A percentile compares a stretch with the other conserved stretches of the same genome.
These are phyloP conservation scores for Pasiphila rectangulata DNA, from an alignment of 2,888 invertebrate species.

Conservation along the genomic window DNA sequence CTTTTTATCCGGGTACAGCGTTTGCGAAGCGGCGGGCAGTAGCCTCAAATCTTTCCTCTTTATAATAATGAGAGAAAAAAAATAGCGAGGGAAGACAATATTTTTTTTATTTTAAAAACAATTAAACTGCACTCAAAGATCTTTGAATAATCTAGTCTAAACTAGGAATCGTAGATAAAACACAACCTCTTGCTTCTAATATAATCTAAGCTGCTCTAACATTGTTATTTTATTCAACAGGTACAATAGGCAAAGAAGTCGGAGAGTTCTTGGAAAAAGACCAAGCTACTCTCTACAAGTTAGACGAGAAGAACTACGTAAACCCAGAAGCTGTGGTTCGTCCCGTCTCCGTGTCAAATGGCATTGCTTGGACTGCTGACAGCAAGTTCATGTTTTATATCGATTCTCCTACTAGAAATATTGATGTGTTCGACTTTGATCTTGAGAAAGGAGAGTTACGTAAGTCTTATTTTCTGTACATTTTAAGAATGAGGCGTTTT, in stretches of 20 bases:
- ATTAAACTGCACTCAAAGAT: too few species aligned
- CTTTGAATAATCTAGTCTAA: too few species aligned
- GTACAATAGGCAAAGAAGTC: constrained; percentile 83
- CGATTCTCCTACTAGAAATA: constrained; percentile 84
- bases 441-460: constrained; percentile 79
- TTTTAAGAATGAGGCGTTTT: too few species aligned
- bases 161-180: too few species aligned
- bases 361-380: constrained; percentile 87
- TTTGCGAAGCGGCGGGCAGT: too few species aligned
- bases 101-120: too few species aligned
- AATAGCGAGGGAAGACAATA: too few species aligned
- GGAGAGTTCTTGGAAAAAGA: constrained; percentile 66
- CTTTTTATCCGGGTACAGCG: too few species aligned
- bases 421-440: constrained; percentile 87
- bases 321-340: constrained; percentile 57
- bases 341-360: constrained; percentile 87
- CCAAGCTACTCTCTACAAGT: constrained; percentile 81
- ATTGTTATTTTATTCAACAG: constrained; percentile 61
- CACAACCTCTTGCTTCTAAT: too few species aligned
- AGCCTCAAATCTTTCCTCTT: too few species aligned
- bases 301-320: constrained; percentile 63
- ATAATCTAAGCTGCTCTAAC: too few species aligned
- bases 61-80: too few species aligned
- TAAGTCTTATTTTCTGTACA: constrained; percentile 74
- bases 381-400: constrained; percentile 88